A percentile compares a stretch with the other conserved stretches of the same genome.
These are phyloP conservation scores for Chaetura pelagica DNA, from an alignment of 2,113 vertebrate genomes.

Conservation along the genomic window DNA sequence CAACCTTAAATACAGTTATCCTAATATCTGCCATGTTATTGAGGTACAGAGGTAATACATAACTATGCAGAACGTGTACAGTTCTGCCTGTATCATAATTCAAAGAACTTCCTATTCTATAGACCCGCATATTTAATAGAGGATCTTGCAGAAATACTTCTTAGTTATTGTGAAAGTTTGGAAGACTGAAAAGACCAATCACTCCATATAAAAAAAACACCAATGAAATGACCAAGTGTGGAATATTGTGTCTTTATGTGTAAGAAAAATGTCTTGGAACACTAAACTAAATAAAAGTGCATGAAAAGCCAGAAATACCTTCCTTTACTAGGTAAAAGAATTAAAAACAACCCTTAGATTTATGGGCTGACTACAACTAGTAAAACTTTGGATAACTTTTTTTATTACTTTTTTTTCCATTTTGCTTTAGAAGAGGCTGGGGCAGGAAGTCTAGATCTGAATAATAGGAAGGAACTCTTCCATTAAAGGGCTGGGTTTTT, in stretches of 20 bases:
- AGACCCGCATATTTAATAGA: not conserved
- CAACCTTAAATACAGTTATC: not conserved
- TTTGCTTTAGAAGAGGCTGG: not conserved
- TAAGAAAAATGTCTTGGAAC: not conserved
- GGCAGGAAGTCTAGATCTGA: conserved; percentile 17
- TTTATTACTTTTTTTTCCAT: fast-evolving
- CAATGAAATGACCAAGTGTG: not conserved
- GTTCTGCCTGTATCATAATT: not conserved
- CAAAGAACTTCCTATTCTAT: not conserved
- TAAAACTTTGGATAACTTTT: not conserved
- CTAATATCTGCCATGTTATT: not conserved
- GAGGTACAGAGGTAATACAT: not conserved
- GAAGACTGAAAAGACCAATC: not conserved
- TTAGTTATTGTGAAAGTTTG: not conserved
- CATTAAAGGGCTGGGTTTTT: not conserved
- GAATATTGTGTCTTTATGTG: not conserved
- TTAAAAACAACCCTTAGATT: not conserved
- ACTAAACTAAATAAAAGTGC: not conserved
- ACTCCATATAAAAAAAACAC: not conserved
- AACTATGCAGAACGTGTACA: not conserved
- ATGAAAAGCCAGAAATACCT: not conserved
- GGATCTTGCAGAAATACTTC: not conserved
- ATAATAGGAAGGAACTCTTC: conserved; percentile 44
- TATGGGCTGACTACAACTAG: not conserved
- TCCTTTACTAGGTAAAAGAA: not conserved